Conservation (phyloP, 2,888 invertebrate genomes). For the Plebejus melissa region DNA sequence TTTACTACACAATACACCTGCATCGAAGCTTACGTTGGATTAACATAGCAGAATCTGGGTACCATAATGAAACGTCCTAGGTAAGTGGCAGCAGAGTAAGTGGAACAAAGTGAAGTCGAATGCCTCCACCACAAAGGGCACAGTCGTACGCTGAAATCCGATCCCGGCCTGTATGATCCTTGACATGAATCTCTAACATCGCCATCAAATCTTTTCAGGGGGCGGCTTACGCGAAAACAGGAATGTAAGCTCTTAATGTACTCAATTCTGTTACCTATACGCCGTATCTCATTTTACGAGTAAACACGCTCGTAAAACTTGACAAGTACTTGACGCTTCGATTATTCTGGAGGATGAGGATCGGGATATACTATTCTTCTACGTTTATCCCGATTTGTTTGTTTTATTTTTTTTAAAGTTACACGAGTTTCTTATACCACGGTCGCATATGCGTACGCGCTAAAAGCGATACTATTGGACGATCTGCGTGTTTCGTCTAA, state of each 20-base stretch:
- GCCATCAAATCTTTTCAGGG: slow-evolving; percentile 77
- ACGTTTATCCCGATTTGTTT: neutral
- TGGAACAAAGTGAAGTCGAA: slow-evolving; percentile 73
- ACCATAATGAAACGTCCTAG: slow-evolving; percentile 67
- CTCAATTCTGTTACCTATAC: slow-evolving; percentile 50
- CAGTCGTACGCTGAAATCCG: slow-evolving; percentile 73
- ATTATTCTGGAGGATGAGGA: neutral
- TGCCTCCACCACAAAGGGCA: slow-evolving; percentile 75
- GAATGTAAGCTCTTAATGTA: slow-evolving; percentile 68
- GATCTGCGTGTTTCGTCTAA: too few relatives aligned
- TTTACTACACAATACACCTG: neutral
- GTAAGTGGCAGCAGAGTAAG: slow-evolving; percentile 71
- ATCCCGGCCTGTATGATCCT: slow-evolving; percentile 75
- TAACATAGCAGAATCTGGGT: neutral
- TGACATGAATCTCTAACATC: slow-evolving; percentile 78
- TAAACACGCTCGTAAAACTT: slow-evolving; percentile 35
- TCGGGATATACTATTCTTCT: slow-evolving; percentile 11
- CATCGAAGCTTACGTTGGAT: neutral
- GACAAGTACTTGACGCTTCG: slow-evolving; percentile 17
- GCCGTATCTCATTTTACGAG: slow-evolving; percentile 42
- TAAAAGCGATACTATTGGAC: too few relatives aligned
- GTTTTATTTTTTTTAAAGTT: neutral
- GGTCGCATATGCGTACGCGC: too few relatives aligned
- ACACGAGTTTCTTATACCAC: neutral
- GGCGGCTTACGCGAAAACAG: slow-evolving; percentile 69